These are phyloP conservation scores for Shinisaurus crocodilurus DNA, from an alignment of 2,113 vertebrate genomes.

Conservation along the genomic window DNA sequence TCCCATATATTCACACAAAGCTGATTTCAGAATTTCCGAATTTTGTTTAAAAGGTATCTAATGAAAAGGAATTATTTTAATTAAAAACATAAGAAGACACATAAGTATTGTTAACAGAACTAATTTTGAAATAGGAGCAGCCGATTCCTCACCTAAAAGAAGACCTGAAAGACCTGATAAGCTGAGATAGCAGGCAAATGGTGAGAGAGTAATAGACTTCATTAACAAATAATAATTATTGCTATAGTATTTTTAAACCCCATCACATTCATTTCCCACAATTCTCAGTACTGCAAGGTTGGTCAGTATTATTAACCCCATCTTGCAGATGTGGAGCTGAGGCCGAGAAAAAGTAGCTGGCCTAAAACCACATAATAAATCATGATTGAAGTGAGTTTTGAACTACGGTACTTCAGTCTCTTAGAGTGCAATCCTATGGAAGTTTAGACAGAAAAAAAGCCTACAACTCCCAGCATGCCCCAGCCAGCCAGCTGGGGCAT, in stretches of 20 bases:
- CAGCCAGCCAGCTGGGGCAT: too few species aligned
- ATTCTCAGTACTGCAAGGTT: neutral
- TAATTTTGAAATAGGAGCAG: slow-evolving; percentile 3
- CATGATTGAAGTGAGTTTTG: neutral
- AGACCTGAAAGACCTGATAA: neutral
- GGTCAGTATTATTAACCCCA: neutral
- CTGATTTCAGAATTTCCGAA: slow-evolving; percentile 49
- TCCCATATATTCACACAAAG: slow-evolving; percentile 51
- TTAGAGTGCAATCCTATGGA: too few species aligned
- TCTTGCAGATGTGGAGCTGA: neutral
- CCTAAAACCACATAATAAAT: neutral
- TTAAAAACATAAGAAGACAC: slow-evolving; percentile 19
- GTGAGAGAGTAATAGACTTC: neutral
- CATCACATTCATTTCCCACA: neutral
- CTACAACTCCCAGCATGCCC: too few species aligned
- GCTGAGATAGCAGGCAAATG: slow-evolving; percentile 34
- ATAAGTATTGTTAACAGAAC: slow-evolving; percentile 27
- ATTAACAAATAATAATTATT: slow-evolving; percentile 15
- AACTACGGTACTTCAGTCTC: neutral
- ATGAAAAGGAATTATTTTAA: slow-evolving; percentile 52
- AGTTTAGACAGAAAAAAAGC: too few species aligned
- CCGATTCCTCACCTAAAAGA: neutral
- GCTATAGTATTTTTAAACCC: neutral
- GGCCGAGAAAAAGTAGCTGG: neutral
- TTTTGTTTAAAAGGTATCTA: slow-evolving; percentile 45